Evolutionary conservation across 2,113 vertebrate species (phyloP), one percentile per base, ranked within the genome.

Genomic region (Lynx canadensis): DNA sequence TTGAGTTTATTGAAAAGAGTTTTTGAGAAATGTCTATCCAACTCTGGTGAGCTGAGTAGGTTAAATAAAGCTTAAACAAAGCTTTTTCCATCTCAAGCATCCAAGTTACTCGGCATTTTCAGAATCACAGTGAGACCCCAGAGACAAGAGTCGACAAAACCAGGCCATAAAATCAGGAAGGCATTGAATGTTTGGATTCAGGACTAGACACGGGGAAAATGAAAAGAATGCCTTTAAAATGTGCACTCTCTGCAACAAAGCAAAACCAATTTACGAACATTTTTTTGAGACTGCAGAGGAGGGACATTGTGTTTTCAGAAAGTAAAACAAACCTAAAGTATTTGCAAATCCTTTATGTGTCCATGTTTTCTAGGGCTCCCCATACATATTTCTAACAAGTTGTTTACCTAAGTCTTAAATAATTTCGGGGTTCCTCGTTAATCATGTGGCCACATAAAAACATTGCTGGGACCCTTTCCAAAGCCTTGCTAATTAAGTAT

Each of bases 61-160:
- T 98, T 98, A 98, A 98, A 98, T 98, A 98, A 98, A 98, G 81
- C 95, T 97, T 98, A 97, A 97, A 91, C 81, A 94, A 96, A 90
- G 97, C 97, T 96, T 98, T 97, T 98, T 97, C 85, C 91, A 81
- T 96, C 66, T 94, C 48, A 29, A 93, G 88, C 78, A 94, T 95
- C 93, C 66, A 79, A 96, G 98, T 97, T 92, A 92, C 96, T 98
- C 60, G 31, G 97, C 97, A 98, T 93, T 97, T 98, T 98, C 19
- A 23, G 92, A 78, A 96, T 96, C 95, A 94, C 91, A 98, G 97
- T 98, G 97, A 91, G 97, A 97, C 98, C 96, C 97, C 45, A 97
- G 98, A 98, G 98, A 97, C 94, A 98, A 94, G 71, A 94, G 94
- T 98, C 97, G 98, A 98, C 97, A 98, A 98, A 98, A 98, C 81